These are phyloP conservation scores for Leucosticte australis DNA, from an alignment of 2,113 vertebrate species.

Conservation along the genomic window DNA sequence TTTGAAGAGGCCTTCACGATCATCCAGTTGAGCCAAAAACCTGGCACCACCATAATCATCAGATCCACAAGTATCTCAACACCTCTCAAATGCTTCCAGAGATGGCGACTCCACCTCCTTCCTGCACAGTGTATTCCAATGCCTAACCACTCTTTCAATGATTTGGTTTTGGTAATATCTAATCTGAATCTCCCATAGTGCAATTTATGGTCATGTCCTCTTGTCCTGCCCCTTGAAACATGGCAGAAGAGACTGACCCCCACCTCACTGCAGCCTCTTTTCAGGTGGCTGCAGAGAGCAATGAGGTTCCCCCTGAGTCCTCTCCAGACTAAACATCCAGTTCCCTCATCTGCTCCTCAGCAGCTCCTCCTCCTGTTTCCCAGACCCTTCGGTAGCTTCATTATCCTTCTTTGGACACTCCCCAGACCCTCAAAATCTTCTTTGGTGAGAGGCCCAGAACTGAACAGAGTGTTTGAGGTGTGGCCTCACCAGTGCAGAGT, in stretches of 20 bases:
- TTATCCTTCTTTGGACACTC: neutral
- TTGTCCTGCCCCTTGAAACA: neutral
- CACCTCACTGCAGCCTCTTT: neutral
- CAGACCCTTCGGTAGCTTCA: neutral
- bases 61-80: neutral
- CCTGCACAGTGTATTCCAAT: neutral
- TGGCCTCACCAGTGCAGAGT: rapidly evolving
- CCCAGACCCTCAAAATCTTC: neutral
- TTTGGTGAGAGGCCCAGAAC: neutral
- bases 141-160: neutral
- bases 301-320: neutral
- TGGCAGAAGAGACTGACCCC: neutral
- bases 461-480: rapidly evolving
- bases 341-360: too few species aligned
- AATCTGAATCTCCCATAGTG: neutral
- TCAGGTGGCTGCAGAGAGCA: neutral
- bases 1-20: neutral
- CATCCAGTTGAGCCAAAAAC: neutral
- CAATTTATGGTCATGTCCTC: neutral
- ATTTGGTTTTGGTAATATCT: neutral
- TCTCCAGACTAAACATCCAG: neutral
- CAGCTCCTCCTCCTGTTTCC: too few species aligned
- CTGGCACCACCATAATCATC: neutral
- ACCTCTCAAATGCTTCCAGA: neutral
- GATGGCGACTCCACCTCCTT: neutral